phyloP scores from a whole-genome alignment of 2,888 invertebrate species.

The Notocelia uddmanniana region DNA sequence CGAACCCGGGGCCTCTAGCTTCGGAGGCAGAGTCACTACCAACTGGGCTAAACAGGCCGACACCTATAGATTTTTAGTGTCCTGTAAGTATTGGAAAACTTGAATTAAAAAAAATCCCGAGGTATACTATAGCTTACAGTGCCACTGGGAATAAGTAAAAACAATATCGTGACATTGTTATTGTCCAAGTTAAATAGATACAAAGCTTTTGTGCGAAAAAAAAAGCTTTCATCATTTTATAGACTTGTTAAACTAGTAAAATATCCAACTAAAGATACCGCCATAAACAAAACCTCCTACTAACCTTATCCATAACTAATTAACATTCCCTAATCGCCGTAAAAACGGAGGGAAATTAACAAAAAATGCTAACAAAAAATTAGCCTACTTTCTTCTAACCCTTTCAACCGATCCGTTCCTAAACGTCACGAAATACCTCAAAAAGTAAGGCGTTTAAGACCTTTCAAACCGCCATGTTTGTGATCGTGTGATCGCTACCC shows the following conservation, averaged over 20 bases:
- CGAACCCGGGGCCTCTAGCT: too few relatives aligned
- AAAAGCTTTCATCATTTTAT: not conserved
- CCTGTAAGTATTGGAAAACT: too few relatives aligned
- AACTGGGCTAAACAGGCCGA: too few relatives aligned
- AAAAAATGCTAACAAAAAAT: slow-evolving; percentile 39
- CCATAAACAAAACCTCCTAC: slow-evolving; percentile 23
- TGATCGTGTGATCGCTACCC: slow-evolving; percentile 35
- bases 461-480: not conserved
- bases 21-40: too few relatives aligned
- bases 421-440: not conserved
- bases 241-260: not conserved
- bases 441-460: not conserved
- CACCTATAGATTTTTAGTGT: too few relatives aligned
- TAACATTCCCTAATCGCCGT: slow-evolving; percentile 45
- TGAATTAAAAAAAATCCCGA: too few relatives aligned
- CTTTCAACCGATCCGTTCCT: not conserved
- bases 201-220: too few relatives aligned
- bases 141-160: too few relatives aligned
- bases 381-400: slow-evolving; percentile 41
- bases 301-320: slow-evolving; percentile 42
- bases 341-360: slow-evolving; percentile 43
- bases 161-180: too few relatives aligned
- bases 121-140: too few relatives aligned
- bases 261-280: not conserved
- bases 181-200: too few relatives aligned